phyloP scores from a whole-genome alignment of 2,113 vertebrate species.

The Neopipo cinnamomea region DNA sequence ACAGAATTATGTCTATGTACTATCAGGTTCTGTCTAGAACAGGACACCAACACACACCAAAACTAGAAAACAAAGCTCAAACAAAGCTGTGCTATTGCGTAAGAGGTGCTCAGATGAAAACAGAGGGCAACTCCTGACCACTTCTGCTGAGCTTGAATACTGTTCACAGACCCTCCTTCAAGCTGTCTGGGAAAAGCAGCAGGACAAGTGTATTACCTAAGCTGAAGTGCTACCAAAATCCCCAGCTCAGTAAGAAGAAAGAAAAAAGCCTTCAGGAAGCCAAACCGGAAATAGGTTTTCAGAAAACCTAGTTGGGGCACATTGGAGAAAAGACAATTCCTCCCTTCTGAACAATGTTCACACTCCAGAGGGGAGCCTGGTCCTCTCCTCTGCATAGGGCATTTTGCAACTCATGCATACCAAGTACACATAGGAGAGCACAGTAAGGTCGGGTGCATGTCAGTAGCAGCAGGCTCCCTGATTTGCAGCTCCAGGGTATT shows the following conservation, averaged over 20 bases:
- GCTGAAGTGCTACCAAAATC: not conserved
- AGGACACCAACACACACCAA: not conserved
- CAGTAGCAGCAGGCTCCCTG: not conserved
- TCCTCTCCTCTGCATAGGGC: not conserved
- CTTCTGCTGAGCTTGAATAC: not conserved
- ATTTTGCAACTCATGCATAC: not conserved
- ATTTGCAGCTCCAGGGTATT: not conserved
- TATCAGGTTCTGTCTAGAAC: not conserved
- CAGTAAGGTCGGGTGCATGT: not conserved
- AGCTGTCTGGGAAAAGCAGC: not conserved
- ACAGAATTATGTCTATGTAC: not conserved
- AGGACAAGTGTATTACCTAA: not conserved
- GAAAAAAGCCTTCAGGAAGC: not conserved
- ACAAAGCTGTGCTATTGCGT: not conserved
- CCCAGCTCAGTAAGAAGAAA: not conserved
- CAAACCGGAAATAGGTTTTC: not conserved
- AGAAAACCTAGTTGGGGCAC: rapidly evolving
- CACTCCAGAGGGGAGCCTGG: not conserved
- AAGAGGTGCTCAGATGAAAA: not conserved
- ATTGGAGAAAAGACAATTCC: not conserved
- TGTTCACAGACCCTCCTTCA: not conserved
- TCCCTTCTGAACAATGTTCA: not conserved
- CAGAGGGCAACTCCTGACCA: not conserved
- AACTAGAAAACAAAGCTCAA: not conserved
- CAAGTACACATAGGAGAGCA: not conserved